Evolutionary conservation across 2,113 vertebrate genomes (phyloP), one percentile per base, ranked within the genome.

Genomic region (Coturnix japonica): DNA sequence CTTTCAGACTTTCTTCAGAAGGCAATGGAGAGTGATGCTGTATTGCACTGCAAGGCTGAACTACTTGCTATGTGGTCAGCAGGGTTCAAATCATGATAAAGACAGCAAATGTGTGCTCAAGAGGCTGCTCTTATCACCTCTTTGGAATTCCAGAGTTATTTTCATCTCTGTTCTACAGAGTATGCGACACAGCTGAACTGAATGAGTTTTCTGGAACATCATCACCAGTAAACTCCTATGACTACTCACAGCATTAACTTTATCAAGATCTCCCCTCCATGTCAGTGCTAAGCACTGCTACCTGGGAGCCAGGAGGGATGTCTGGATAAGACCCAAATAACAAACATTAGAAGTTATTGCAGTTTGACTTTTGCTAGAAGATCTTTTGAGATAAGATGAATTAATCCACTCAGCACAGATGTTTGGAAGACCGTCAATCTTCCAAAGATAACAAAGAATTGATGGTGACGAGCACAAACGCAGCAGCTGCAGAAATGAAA

Each of bases 121-220:
- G 85, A 81, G 60, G 43, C 77, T 83, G 80, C 13, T 21, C 47
- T 63, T 70, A 89, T 60, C 80, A 87, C 21, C 56, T 60, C 72
- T 93, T 69, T 4, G 53, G 64, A 87, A 78, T 87, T 63, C 21
- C 69, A 54, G 73, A 11, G 12, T 84, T 88, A 72, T 88, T 91
- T 93, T 81, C 73, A 77, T 53, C 65, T 46, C 74, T 72, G 35
- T 25, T 89, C 84, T 81, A 93, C 88, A 81, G 47, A 18, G 67
- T 70, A 61, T 5, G 26, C 66, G 93, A 71, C 0, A 0, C 5
- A 75, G n/a, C 79, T 67, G 60, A 89, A 74, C 30, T 2, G 5
- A 81, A 64, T 23, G 86, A 41, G 60, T 72, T 69, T 75, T 69
- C 71, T 70, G 25, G 41, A 71, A 90, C 75, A 72, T 39, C 65